Evolutionary conservation across 1,140 invertebrate genomes (phyloP).

Genomic region (Mamestra configurata): DNA sequence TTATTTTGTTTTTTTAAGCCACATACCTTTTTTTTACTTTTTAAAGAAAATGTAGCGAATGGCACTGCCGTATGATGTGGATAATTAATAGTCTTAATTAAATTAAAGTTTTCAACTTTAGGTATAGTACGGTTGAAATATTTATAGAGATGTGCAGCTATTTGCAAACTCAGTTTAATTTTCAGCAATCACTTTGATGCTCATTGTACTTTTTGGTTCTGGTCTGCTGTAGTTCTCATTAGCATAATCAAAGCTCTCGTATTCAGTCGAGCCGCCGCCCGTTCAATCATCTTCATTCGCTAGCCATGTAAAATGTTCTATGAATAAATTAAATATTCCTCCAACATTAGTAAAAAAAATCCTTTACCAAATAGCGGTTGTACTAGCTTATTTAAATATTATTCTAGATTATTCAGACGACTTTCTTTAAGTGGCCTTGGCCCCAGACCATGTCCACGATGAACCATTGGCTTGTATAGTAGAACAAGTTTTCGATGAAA

Average conservation of each 20-base stretch:
- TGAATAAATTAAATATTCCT: slow-evolving; percentile 18
- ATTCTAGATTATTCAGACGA: slow-evolving; percentile 5
- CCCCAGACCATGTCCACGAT: slow-evolving; percentile 71
- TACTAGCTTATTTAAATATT: neutral
- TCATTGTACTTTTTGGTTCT: too few relatives aligned
- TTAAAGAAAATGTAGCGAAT: too few relatives aligned
- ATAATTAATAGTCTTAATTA: too few relatives aligned
- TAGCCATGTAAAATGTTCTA: neutral
- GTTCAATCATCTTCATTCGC: neutral
- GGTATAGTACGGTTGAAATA: too few relatives aligned
- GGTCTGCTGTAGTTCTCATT: neutral
- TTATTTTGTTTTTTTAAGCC: too few relatives aligned
- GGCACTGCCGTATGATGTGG: too few relatives aligned
- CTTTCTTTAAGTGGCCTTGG: slow-evolving; percentile 39
- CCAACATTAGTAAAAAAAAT: slow-evolving; percentile 2
- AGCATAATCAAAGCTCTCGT: neutral
- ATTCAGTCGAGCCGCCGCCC: neutral
- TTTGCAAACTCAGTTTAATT: too few relatives aligned
- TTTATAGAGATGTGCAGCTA: too few relatives aligned
- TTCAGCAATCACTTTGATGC: too few relatives aligned
- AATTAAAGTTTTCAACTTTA: too few relatives aligned
- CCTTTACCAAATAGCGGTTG: slow-evolving; percentile 3
- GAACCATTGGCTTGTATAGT: slow-evolving; percentile 71
- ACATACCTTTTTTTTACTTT: too few relatives aligned
- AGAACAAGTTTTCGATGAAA: slow-evolving; percentile 68